Percentiles rank a stretch among this genome's conserved stretches.
Evolutionary conservation across 1,140 invertebrate genomes (phyloP).

Genomic region (Brachionus koreanus): DNA sequence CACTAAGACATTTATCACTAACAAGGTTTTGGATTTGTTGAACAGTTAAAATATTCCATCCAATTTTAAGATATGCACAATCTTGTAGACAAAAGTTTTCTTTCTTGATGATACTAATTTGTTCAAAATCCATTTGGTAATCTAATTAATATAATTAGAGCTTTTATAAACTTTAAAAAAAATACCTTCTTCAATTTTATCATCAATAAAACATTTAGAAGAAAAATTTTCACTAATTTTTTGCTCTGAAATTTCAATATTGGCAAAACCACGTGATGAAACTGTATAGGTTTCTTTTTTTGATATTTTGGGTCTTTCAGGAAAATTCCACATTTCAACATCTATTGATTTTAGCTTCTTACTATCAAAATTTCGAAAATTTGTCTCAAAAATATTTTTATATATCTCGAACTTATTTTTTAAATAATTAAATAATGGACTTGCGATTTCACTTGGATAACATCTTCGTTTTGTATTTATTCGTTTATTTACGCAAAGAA

Average conservation of each 20-base stretch:
- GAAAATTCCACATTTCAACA: conserved; percentile 6
- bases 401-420: neutral
- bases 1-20: neutral
- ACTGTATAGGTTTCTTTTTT: neutral
- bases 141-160: neutral
- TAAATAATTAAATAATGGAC: neutral
- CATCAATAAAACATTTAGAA: neutral
- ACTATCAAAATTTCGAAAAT: neutral
- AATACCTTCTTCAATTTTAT: neutral
- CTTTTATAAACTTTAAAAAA: too few relatives aligned
- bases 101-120: neutral
- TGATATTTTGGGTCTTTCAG: neutral
- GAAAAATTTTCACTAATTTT: neutral
- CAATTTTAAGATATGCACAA: neutral
- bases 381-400: neutral
- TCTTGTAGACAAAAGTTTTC: neutral
- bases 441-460: neutral
- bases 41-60: neutral
- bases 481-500: neutral
- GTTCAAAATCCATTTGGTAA: neutral
- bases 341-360: neutral
- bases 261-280: neutral
- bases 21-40: neutral
- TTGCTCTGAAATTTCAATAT: neutral
- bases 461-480: neutral